Percentiles rank a stretch among this genome's conserved stretches.
These are phyloP conservation scores for Lasioglossum albipes DNA, from an alignment of 1,140 invertebrate genomes.

Conservation along the genomic window DNA sequence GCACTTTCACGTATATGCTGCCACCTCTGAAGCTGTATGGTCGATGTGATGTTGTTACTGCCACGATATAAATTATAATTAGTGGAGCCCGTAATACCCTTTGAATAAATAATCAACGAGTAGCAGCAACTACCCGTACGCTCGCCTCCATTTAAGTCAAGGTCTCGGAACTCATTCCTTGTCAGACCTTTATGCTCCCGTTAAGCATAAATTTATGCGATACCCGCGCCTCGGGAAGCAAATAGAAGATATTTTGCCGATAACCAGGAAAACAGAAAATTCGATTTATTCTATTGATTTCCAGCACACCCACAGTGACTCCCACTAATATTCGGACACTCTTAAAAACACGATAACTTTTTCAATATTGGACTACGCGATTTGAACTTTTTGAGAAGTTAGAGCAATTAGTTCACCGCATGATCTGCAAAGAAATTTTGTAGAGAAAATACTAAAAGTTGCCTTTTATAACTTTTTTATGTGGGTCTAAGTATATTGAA, in stretches of 20 bases:
- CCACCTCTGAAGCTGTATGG: slow-evolving; percentile 55
- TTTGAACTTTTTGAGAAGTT: too few species aligned
- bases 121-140: slow-evolving; percentile 69
- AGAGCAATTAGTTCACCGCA: too few species aligned
- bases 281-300: neutral
- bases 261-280: neutral
- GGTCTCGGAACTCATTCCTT: slow-evolving; percentile 60
- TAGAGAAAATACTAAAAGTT: too few species aligned
- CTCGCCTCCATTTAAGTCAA: slow-evolving; percentile 72
- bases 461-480: too few species aligned
- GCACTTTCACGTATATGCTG: slow-evolving; percentile 36
- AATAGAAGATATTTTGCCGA: neutral
- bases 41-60: slow-evolving; percentile 72
- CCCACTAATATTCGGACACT: too few species aligned
- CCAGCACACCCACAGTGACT: too few species aligned
- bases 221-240: neutral
- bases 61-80: slow-evolving; percentile 78
- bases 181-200: slow-evolving; percentile 57
- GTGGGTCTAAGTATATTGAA: too few species aligned
- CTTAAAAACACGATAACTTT: too few species aligned
- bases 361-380: too few species aligned
- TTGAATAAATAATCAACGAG: slow-evolving; percentile 76
- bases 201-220: slow-evolving; percentile 52
- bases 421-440: too few species aligned
- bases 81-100: slow-evolving; percentile 74